Evolutionary conservation across 2,888 invertebrate species (phyloP).

Genomic region (Polyommatus iphigenia): DNA sequence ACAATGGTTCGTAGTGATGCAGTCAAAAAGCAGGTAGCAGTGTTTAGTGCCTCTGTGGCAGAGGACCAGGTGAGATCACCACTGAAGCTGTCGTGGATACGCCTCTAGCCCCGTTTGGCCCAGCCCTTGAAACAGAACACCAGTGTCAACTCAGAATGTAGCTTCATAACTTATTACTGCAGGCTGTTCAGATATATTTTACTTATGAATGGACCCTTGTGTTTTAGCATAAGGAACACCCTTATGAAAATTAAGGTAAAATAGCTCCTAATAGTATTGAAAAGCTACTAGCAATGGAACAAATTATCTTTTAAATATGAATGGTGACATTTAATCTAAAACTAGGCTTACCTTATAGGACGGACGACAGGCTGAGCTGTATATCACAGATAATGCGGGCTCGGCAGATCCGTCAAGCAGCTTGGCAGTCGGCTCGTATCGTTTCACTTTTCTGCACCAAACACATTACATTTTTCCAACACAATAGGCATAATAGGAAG

Average conservation of each 20-base stretch:
- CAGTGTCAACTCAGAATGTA: constrained; percentile 1
- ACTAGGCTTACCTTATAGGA: constrained; percentile 70
- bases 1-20: constrained; percentile 82
- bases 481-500: constrained; percentile 31
- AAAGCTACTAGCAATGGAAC: constrained; percentile 6
- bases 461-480: constrained; percentile 38
- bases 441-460: constrained; percentile 61
- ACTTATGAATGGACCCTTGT: no score
- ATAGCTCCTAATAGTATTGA: not conserved
- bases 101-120: constrained; percentile 84
- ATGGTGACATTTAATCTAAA: not conserved
- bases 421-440: constrained; percentile 75
- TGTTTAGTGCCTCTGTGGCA: constrained; percentile 75
- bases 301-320: not conserved
- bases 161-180: not conserved
- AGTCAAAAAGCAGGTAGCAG: constrained; percentile 83
- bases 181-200: not conserved
- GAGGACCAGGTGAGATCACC: constrained; percentile 79
- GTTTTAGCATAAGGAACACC: no score
- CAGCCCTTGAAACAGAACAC: constrained; percentile 75
- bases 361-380: constrained; percentile 81
- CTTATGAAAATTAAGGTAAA: not conserved
- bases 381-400: constrained; percentile 81
- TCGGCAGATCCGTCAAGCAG: constrained; percentile 78
- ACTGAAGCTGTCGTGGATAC: constrained; percentile 78